Percentiles rank a stretch among this genome's conserved stretches.
These are phyloP conservation scores for Rhinichthys osculus DNA, from an alignment of 2,797 vertebrate genomes.

Conservation along the genomic window DNA sequence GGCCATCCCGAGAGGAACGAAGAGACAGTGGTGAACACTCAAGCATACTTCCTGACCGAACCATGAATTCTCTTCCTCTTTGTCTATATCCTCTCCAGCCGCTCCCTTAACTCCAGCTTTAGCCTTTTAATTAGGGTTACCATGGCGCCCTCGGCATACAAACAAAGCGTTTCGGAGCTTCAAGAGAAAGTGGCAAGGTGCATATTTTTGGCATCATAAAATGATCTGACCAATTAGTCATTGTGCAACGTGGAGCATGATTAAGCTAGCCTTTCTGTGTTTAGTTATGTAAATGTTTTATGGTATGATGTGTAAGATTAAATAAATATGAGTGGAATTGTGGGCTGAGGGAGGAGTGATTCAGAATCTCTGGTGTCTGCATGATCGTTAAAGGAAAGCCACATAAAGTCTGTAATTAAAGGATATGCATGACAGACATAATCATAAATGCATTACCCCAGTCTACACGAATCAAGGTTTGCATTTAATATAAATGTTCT, in stretches of 20 bases:
- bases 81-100: conserved; percentile 9
- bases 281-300: conserved; percentile 1
- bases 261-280: neutral
- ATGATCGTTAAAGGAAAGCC: conserved; percentile 34
- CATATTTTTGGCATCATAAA: conserved; percentile 1
- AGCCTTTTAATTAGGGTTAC: conserved; percentile 21
- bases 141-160: neutral
- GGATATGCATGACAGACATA: conserved; percentile 12
- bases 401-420: conserved; percentile 28
- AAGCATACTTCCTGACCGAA: conserved; percentile 22
- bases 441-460: conserved; percentile 27
- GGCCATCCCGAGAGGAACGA: neutral
- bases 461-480: neutral
- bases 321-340: conserved; percentile 37
- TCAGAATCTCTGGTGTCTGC: conserved; percentile 41
- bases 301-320: conserved; percentile 9
- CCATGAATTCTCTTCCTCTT: neutral
- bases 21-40: conserved; percentile 20
- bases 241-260: neutral
- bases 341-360: conserved; percentile 9
- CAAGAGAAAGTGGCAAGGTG: neutral
- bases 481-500: conserved; percentile 30
- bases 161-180: neutral
- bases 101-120: conserved; percentile 2
- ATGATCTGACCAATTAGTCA: neutral